These are phyloP conservation scores for Polydrusus cervinus DNA, from an alignment of 2,888 invertebrate genomes.

Conservation along the genomic window DNA sequence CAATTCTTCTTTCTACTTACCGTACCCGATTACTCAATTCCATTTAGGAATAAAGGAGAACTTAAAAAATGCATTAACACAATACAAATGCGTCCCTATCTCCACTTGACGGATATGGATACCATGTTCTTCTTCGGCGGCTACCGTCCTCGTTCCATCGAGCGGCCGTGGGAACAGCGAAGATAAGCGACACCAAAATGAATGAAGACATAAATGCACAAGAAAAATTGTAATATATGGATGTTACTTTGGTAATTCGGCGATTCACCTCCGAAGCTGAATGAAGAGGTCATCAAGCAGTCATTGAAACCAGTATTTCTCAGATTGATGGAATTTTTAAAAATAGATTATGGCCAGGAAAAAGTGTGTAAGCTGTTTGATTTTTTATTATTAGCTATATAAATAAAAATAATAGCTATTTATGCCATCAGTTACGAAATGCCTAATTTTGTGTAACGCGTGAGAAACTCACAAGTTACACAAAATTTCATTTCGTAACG, in stretches of 20 bases:
- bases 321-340: no score
- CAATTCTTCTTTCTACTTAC: neutral
- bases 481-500: no score
- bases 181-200: constrained; percentile 25
- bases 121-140: constrained; percentile 56
- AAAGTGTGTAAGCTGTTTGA: no score
- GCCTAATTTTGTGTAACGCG: no score
- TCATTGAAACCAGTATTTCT: no score
- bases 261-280: no score
- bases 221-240: neutral
- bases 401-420: no score
- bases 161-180: constrained; percentile 29
- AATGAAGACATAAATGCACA: constrained; percentile 13
- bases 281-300: no score
- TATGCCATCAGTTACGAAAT: no score
- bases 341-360: no score
- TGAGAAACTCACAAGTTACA: no score
- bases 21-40: neutral
- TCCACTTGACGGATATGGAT: constrained; percentile 61
- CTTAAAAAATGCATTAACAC: constrained; percentile 32
- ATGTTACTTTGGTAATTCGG: neutral
- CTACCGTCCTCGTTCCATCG: constrained; percentile 54
- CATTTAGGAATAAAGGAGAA: neutral
- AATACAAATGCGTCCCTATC: constrained; percentile 58
- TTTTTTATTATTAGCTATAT: no score